These are phyloP conservation scores for Amblyjoppa fuscipennis DNA, from an alignment of 2,888 invertebrate species.

Conservation along the genomic window DNA sequence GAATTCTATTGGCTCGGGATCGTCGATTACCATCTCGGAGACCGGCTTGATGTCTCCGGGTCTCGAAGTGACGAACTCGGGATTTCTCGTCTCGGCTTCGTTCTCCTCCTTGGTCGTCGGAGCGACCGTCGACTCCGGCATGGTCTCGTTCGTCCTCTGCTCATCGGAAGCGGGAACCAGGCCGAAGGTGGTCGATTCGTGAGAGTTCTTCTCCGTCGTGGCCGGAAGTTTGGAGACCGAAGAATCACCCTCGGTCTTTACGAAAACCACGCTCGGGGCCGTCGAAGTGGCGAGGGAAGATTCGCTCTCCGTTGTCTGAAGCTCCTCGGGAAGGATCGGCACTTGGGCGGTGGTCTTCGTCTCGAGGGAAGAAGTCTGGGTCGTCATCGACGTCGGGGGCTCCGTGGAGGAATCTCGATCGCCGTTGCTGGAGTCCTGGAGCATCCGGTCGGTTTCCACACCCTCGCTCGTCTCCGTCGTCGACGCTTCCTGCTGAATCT, in stretches of 20 bases:
- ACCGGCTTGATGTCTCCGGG: conserved; percentile 81
- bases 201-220: conserved; percentile 63
- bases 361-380: conserved; percentile 72
- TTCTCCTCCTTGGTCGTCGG: conserved; percentile 36
- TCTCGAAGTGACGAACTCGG: conserved; percentile 52
- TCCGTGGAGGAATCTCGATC: conserved; percentile 58
- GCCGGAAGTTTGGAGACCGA: conserved; percentile 49
- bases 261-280: conserved; percentile 61
- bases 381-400: conserved; percentile 64
- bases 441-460: conserved; percentile 62
- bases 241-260: conserved; percentile 69
- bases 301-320: conserved; percentile 81
- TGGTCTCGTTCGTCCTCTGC: conserved; percentile 45
- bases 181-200: conserved; percentile 30
- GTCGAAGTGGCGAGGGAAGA: conserved; percentile 73
- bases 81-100: conserved; percentile 19
- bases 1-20: conserved; percentile 75
- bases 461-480: conserved; percentile 77
- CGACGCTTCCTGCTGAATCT: conserved; percentile 81
- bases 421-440: conserved; percentile 50
- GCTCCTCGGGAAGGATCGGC: conserved; percentile 82
- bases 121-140: conserved; percentile 13
- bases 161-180: neutral
- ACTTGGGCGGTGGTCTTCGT: conserved; percentile 81
- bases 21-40: conserved; percentile 79